phyloP scores from a whole-genome alignment of 2,797 vertebrate genomes.

The Limnodromus scolopaceus region DNA sequence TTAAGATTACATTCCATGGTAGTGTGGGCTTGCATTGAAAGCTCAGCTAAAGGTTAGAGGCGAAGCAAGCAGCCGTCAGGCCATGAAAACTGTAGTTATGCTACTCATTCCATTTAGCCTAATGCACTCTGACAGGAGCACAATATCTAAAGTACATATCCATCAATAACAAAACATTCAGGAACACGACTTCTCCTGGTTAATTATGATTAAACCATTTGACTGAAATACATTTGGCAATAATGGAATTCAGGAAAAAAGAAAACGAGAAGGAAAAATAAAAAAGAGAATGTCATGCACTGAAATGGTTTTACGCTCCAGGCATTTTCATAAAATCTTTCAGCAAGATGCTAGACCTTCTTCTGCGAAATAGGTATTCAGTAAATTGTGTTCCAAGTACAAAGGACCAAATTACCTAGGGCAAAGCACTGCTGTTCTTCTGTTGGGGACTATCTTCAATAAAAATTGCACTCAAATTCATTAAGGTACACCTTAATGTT shows the following conservation, averaged over 20 bases:
- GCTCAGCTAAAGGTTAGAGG: conserved; percentile 3
- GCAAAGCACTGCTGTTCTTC: neutral
- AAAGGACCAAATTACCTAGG: conserved; percentile 11
- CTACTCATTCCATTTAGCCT: conserved; percentile 23
- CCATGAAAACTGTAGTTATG: neutral
- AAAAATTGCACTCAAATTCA: neutral
- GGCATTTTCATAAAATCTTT: conserved; percentile 33
- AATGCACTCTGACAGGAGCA: conserved; percentile 47
- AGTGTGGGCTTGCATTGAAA: neutral
- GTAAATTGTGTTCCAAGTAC: conserved; percentile 13
- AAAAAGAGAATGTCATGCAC: neutral
- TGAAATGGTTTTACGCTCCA: conserved; percentile 47
- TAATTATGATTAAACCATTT: conserved; percentile 46
- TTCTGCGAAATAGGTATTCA: conserved; percentile 28
- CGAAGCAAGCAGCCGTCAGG: neutral
- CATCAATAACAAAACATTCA: conserved; percentile 43
- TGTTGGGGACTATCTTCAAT: neutral
- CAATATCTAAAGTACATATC: conserved; percentile 42
- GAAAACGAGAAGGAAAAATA: neutral
- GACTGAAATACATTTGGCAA: conserved; percentile 34
- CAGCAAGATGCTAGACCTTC: conserved; percentile 26
- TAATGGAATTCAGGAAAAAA: conserved; percentile 28
- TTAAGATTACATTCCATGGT: neutral
- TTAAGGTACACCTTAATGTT: neutral
- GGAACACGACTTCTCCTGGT: neutral